Evolutionary conservation across 2,797 vertebrate genomes (phyloP).

Genomic region (Platalea minor): DNA sequence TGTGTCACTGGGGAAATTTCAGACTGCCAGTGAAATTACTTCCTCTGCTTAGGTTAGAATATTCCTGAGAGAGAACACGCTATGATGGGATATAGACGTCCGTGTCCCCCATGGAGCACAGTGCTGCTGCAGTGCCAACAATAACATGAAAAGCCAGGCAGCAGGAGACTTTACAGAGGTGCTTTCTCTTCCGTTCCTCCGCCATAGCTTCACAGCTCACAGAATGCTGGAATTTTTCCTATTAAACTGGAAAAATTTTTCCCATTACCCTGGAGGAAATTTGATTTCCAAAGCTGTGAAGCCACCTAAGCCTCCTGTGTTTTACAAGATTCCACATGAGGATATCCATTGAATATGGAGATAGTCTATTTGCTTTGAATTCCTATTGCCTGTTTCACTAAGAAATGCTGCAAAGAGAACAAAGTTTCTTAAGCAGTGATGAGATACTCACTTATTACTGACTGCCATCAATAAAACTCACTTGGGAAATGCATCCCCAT

Average conservation of each 20-base stretch:
- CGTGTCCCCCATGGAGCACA: neutral
- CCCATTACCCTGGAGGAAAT: neutral
- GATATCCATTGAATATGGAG: neutral
- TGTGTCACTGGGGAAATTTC: neutral
- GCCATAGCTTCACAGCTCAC: neutral
- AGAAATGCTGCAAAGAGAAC: neutral
- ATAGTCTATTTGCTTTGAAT: neutral
- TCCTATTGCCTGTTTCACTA: neutral
- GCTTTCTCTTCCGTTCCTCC: neutral
- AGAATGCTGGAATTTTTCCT: neutral
- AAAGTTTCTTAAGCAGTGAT: neutral
- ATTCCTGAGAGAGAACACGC: neutral
- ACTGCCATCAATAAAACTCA: neutral
- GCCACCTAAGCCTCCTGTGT: neutral
- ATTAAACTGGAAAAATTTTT: neutral
- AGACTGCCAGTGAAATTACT: neutral
- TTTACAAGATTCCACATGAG: neutral
- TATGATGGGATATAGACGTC: neutral
- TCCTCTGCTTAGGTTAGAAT: slow-evolving; percentile 9
- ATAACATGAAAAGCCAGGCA: neutral
- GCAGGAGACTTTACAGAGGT: neutral
- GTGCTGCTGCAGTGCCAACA: neutral
- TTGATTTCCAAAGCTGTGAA: neutral
- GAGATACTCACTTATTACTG: neutral
- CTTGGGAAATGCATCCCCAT: neutral